Base-by-base conservation (phyloP, 2,113 vertebrate species). In the Danio rerio region DNA sequence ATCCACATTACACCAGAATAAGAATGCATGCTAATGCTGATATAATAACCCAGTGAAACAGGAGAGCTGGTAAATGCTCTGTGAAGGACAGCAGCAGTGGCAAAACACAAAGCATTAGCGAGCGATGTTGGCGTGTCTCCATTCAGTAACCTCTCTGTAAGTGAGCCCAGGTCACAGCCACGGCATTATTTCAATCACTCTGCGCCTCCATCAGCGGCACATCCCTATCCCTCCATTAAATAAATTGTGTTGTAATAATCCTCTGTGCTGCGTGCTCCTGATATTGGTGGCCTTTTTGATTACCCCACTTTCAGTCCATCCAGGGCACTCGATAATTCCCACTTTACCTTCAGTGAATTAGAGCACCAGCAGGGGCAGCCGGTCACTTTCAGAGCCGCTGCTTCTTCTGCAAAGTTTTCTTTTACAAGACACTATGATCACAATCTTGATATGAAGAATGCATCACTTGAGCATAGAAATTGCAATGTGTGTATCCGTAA, bases 231-330 rank as follows among this genome's bases (percentile, higher is more conserved):
- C 91, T 93, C 93, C 94, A 94, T 94, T 94, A 94, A 93, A 93
- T 93, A 93, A 94, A 94, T 94, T 94, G 93, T 90, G 85, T 87
- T 87, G 88, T 92, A 92, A 94, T 94, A 94, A 94, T 94, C 93
- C 94, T 88, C 91, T 92, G 88, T 81, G 81, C 84, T 86, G 82
- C 79, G 73, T 79, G 87, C 91, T 90, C 85, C 88, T 92, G 88
- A 93, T 92, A 93, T 90, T 90, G 79, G 81, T 91, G 89, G 90
- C 90, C 92, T 89, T 93, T 94, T 92, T 93, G 92, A 94, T 92
- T 93, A 91, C 91, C 91, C 89, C 91, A 92, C 92, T 93, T 93
- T 92, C 89, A 89, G 85, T 65, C 75, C 78, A 87, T 90, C 87
- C 89, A 90, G 87, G 90, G 86, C 81, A 82, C 83, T 87, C 84